Conservation (phyloP, 37 sponge, comb jelly and placozoan species). For the Theonella swinhoei region DNA sequence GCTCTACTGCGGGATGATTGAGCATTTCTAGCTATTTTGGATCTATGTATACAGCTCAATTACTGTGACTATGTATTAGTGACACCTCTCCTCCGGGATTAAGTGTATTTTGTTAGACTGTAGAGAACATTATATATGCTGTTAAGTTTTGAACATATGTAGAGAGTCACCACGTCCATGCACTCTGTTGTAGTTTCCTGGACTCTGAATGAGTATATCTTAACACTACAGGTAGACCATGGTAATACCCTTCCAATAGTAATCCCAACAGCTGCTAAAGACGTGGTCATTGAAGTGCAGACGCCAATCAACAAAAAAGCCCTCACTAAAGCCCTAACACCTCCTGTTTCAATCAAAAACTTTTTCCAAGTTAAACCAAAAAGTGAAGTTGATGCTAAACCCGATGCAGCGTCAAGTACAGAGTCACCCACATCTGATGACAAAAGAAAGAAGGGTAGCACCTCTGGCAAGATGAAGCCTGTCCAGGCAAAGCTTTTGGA, state of each 20-base stretch:
- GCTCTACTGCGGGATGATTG: too few species aligned
- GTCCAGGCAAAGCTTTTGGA: not conserved
- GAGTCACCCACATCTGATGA: not conserved
- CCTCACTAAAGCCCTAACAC: constrained; percentile 12
- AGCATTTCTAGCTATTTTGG: too few species aligned
- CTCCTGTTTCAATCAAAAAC: constrained; percentile 29
- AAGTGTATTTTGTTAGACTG: not conserved
- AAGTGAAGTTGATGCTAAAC: not conserved
- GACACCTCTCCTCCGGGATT: too few species aligned
- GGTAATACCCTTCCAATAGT: not conserved
- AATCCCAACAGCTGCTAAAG: constrained; percentile 8
- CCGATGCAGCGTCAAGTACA: not conserved
- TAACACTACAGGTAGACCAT: not conserved
- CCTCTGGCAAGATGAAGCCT: not conserved
- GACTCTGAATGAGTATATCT: too few species aligned
- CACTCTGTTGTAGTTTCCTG: too few species aligned
- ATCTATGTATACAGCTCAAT: too few species aligned
- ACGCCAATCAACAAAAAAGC: constrained; percentile 19
- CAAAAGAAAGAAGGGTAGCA: not conserved
- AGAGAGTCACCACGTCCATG: too few species aligned
- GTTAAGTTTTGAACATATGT: too few species aligned
- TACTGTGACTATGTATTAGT: too few species aligned
- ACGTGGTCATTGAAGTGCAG: constrained; percentile 9
- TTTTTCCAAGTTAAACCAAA: constrained; percentile 6
- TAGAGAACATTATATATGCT: too few species aligned